phyloP scores from a whole-genome alignment of 1,140 invertebrate genomes.

The Varroa destructor region DNA sequence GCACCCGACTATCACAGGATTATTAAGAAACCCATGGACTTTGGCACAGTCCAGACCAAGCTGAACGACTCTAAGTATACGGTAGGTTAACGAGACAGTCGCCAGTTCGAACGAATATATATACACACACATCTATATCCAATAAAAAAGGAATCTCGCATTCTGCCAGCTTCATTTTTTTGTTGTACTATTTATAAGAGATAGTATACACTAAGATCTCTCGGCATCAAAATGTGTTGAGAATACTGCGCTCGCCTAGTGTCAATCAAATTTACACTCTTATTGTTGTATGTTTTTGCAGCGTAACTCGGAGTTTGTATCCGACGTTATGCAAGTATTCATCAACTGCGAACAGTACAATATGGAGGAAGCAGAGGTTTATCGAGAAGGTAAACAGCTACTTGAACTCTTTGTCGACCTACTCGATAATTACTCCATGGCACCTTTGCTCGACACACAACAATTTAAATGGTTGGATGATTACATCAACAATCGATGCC shows the following conservation, averaged over 20 bases:
- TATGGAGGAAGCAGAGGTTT: slow-evolving; percentile 50
- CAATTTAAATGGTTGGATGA: slow-evolving; percentile 22
- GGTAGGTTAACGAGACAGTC: neutral
- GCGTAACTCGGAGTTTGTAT: slow-evolving; percentile 57
- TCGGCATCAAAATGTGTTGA: neutral
- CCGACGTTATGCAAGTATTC: slow-evolving; percentile 67
- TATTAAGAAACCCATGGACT: slow-evolving; percentile 87
- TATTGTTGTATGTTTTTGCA: neutral
- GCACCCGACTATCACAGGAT: slow-evolving; percentile 87
- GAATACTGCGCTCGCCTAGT: neutral
- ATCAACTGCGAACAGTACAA: slow-evolving; percentile 80
- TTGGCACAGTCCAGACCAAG: slow-evolving; percentile 79
- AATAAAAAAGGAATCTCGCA: too few relatives aligned
- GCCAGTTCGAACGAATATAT: neutral
- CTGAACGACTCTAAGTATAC: slow-evolving; percentile 61
- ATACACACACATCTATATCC: too few relatives aligned
- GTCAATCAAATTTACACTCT: neutral
- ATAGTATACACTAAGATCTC: neutral
- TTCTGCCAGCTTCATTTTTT: too few relatives aligned
- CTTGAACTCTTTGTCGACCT: slow-evolving; percentile 9
- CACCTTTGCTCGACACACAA: slow-evolving; percentile 12
- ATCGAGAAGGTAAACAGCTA: slow-evolving; percentile 1
- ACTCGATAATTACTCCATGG: slow-evolving; percentile 25
- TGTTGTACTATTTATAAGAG: too few relatives aligned
- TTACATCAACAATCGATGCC: slow-evolving; percentile 8